These are phyloP conservation scores for Syrrhaptes paradoxus DNA, from an alignment of 2,113 vertebrate species.

Conservation along the genomic window DNA sequence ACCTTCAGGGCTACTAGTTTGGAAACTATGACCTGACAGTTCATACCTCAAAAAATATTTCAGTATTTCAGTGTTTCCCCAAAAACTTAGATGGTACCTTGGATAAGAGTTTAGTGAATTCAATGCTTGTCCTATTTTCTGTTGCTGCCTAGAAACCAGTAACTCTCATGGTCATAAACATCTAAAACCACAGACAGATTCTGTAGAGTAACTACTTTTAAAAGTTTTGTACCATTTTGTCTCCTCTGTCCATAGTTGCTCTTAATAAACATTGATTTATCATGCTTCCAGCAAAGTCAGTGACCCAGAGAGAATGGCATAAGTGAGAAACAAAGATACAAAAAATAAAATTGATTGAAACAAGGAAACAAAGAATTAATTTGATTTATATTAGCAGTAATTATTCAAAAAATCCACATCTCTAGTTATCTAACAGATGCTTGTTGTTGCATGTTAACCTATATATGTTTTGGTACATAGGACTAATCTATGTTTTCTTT, in stretches of 20 bases:
- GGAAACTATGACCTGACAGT: not conserved
- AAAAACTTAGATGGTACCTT: not conserved
- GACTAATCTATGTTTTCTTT: conserved; percentile 73
- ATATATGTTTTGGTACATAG: conserved; percentile 26
- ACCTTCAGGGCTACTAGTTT: not conserved
- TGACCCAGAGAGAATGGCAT: conserved; percentile 13
- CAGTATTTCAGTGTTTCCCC: not conserved
- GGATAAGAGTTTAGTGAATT: not conserved
- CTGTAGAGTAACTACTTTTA: not conserved
- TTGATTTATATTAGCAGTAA: conserved; percentile 10
- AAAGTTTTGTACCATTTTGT: conserved; percentile 9
- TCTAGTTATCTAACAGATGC: conserved; percentile 2
- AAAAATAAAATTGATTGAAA: conserved; percentile 37
- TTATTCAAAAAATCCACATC: not conserved
- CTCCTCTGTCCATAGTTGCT: not conserved
- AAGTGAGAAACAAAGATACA: not conserved
- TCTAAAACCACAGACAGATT: not conserved
- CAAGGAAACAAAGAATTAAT: not conserved
- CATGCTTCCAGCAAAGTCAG: not conserved
- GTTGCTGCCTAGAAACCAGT: not conserved
- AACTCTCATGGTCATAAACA: not conserved
- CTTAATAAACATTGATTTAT: conserved; percentile 36
- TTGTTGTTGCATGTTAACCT: conserved; percentile 38
- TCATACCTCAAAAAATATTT: not conserved
- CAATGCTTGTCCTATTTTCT: not conserved